Base-by-base conservation (phyloP, 2,888 invertebrate genomes). In the Drosophila neutralis region DNA sequence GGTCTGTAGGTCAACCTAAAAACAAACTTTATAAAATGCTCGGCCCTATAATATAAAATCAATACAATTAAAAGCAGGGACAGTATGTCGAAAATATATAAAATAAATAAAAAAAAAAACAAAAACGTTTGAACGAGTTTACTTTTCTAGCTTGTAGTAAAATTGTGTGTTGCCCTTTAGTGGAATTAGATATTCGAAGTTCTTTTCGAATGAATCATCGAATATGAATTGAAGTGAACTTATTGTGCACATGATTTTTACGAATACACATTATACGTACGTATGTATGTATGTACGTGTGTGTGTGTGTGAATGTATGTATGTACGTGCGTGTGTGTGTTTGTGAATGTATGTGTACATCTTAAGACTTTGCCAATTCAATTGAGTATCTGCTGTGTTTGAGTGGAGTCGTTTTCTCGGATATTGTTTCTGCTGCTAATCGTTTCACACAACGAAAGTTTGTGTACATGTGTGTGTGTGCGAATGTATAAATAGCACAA, bases 351-450 rank as follows among this genome's bases (percentile, higher is more conserved):
- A 33, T 33, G 38, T 48, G 15, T 45, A 45, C n/a, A 51, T n/a
- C n/a, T 51, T 31, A n/a, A 45, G 45, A 45, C 13, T 54, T 54
- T 51, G 56, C n/a, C 36, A 73, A 73, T 67, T 73, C 48, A 61
- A 73, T 67, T 48, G 59, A 73, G 58, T 54, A 52, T 57, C 27
- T 40, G 33, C 45, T 45, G 15, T 40, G 21, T 45, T 45, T 24
- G 24, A 15, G 27, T 45, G 45, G 27, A 45, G 45, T 45, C 24
- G 45, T 45, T 24, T 45, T 45, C 45, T 15, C 45, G 45, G 24
- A 45, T 45, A 15, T 45, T 45, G 45, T 45, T 60, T 24, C 40
- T 29, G 18, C 35, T 45, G 45, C 53, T 65, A 53, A 65, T 75
- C 69, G 60, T 54, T 64, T 68, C 56, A 40, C 49, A 33, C 42